These are phyloP conservation scores for Epizoanthus scotinus DNA, from an alignment of 92 coral and sea anemone species.

Conservation along the genomic window DNA sequence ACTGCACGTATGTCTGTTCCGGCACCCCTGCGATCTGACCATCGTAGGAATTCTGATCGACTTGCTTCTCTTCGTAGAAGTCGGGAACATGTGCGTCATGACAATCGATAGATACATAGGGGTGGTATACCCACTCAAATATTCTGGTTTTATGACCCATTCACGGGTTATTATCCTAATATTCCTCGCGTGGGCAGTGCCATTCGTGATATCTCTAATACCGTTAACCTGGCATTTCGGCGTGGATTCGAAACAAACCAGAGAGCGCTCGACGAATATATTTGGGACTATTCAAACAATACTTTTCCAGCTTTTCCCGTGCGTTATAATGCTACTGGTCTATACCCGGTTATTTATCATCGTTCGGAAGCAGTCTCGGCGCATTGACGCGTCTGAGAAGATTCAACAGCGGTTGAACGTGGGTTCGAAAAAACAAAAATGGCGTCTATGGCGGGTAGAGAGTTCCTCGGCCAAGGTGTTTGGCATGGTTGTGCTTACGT, in stretches of 20 bases:
- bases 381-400: slow-evolving; percentile 9
- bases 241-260: neutral
- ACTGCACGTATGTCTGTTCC: neutral
- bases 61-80: slow-evolving; percentile 19
- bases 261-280: neutral
- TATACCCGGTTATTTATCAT: slow-evolving; percentile 6
- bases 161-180: neutral
- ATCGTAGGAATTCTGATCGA: slow-evolving; percentile 1
- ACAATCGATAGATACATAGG: slow-evolving; percentile 20
- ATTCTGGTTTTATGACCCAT: slow-evolving; percentile 12
- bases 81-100: slow-evolving; percentile 13
- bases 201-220: neutral
- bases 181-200: slow-evolving; percentile 13
- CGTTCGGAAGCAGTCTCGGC: slow-evolving; percentile 6
- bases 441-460: neutral
- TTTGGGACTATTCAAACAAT: slow-evolving; percentile 5
- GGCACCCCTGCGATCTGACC: neutral
- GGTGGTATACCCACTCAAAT: slow-evolving; percentile 14
- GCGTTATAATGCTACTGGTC: slow-evolving; percentile 10
- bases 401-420: neutral
- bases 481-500: slow-evolving; percentile 8
- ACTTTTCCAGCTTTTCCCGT: slow-evolving; percentile 3
- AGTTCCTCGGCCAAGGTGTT: slow-evolving; percentile 10
- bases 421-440: neutral
- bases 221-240: slow-evolving; percentile 10